A percentile compares a stretch with the other conserved stretches of the same genome.
These are phyloP conservation scores for Dendrophyllia cribrosa DNA, from an alignment of 64 coral and sea anemone species.

Conservation along the genomic window DNA sequence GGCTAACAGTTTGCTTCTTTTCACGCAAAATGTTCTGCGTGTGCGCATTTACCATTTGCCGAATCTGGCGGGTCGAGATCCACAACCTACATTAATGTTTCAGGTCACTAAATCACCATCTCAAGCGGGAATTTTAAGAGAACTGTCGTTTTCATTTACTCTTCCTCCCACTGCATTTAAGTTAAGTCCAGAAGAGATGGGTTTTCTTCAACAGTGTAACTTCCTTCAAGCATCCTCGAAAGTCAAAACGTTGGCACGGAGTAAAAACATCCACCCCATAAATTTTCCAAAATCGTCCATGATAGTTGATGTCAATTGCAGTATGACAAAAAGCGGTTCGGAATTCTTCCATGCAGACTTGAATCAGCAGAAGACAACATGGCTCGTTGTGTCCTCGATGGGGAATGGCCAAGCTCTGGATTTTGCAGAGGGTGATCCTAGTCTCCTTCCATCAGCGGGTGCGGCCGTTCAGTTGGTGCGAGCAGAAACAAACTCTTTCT, in stretches of 20 bases:
- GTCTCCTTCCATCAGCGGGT: slow-evolving; percentile 57
- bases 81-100: neutral
- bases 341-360: slow-evolving; percentile 11
- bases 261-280: neutral
- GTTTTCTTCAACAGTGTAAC: neutral
- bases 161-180: neutral
- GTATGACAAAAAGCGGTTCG: slow-evolving; percentile 30
- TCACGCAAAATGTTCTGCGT: slow-evolving; percentile 79
- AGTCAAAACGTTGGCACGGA: neutral
- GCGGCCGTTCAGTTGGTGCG: slow-evolving; percentile 44
- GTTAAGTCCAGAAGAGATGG: neutral
- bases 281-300: slow-evolving; percentile 52
- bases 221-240: slow-evolving; percentile 49
- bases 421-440: slow-evolving; percentile 37
- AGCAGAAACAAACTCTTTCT: neutral
- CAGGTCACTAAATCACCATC: neutral
- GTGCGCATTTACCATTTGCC: slow-evolving; percentile 56
- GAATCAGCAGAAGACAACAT: neutral
- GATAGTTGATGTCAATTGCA: slow-evolving; percentile 36
- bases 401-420: slow-evolving; percentile 32
- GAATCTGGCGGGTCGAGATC: neutral
- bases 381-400: slow-evolving; percentile 69
- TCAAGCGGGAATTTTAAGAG: neutral
- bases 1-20: slow-evolving; percentile 71
- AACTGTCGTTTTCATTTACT: neutral